Conservation (phyloP, 2,797 vertebrate genomes). For the Dendrocincla fuliginosa region DNA sequence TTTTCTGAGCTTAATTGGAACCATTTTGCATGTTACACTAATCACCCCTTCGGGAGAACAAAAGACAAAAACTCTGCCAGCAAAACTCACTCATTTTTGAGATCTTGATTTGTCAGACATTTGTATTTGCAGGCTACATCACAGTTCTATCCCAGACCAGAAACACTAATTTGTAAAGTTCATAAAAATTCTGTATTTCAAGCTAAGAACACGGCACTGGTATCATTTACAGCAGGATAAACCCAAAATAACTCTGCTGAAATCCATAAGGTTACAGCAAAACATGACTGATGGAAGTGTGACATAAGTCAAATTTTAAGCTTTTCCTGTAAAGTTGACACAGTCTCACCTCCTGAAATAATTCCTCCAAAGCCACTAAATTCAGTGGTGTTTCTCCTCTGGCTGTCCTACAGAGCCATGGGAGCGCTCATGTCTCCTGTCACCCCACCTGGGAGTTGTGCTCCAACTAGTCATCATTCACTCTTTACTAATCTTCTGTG, state of each 20-base stretch:
- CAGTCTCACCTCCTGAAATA: not conserved
- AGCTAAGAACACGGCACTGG: not conserved
- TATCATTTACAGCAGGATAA: slow-evolving; percentile 13
- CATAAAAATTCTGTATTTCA: slow-evolving; percentile 23
- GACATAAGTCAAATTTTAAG: slow-evolving; percentile 14
- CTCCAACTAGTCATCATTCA: not conserved
- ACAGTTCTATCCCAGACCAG: not conserved
- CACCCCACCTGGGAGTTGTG: not conserved
- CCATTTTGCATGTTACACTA: slow-evolving; percentile 35
- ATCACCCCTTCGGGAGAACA: slow-evolving; percentile 36
- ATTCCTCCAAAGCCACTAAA: not conserved
- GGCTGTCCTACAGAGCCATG: not conserved
- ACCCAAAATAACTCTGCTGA: not conserved
- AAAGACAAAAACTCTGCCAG: slow-evolving; percentile 48
- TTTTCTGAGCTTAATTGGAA: slow-evolving; percentile 37
- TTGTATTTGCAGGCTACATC: slow-evolving; percentile 1
- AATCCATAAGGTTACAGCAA: not conserved
- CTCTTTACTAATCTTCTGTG: not conserved
- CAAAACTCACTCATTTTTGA: slow-evolving; percentile 21
- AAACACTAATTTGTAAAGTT: slow-evolving; percentile 25
- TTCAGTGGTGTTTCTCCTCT: not conserved
- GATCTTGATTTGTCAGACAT: slow-evolving; percentile 48
- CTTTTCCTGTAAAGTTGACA: not conserved
- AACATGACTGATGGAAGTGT: not conserved
- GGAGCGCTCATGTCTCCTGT: not conserved